These are phyloP conservation scores for Drosophila macrospina DNA, from an alignment of 2,888 invertebrate species.

Conservation along the genomic window DNA sequence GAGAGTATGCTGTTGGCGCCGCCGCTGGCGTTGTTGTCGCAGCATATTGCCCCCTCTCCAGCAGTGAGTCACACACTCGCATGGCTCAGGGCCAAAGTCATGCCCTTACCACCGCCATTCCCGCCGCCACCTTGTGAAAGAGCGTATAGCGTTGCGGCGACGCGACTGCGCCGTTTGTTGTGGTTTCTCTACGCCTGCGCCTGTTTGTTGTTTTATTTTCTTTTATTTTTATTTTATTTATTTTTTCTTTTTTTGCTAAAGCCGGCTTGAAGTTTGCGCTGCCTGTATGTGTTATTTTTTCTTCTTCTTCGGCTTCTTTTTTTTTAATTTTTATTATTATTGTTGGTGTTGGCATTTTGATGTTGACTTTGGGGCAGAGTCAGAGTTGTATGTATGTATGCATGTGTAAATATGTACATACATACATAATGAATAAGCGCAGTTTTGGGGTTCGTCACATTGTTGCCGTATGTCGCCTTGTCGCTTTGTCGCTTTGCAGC, in stretches of 20 bases:
- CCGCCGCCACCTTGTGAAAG: neutral
- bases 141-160: constrained; percentile 31
- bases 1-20: constrained; percentile 50
- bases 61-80: constrained; percentile 49
- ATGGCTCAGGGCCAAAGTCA: constrained; percentile 49
- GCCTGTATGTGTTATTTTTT: constrained; percentile 41
- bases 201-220: constrained; percentile 42
- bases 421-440: constrained; percentile 35
- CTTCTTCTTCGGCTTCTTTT: constrained; percentile 14
- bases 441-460: constrained; percentile 29
- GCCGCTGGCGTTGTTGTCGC: constrained; percentile 39
- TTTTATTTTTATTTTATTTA: constrained; percentile 7
- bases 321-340: constrained; percentile 30
- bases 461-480: neutral
- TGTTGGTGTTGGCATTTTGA: constrained; percentile 41
- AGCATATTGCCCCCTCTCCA: constrained; percentile 32
- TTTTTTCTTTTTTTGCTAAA: constrained; percentile 48
- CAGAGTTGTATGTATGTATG: constrained; percentile 7
- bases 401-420: constrained; percentile 11
- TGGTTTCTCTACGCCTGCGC: constrained; percentile 62
- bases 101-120: neutral
- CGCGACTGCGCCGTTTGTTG: constrained; percentile 70
- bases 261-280: constrained; percentile 66
- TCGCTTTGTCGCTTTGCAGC: constrained; percentile 12
- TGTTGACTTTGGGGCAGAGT: constrained; percentile 57